phyloP scores from a whole-genome alignment of 2,113 vertebrate genomes.

The Periophthalmodon schlosseri region DNA sequence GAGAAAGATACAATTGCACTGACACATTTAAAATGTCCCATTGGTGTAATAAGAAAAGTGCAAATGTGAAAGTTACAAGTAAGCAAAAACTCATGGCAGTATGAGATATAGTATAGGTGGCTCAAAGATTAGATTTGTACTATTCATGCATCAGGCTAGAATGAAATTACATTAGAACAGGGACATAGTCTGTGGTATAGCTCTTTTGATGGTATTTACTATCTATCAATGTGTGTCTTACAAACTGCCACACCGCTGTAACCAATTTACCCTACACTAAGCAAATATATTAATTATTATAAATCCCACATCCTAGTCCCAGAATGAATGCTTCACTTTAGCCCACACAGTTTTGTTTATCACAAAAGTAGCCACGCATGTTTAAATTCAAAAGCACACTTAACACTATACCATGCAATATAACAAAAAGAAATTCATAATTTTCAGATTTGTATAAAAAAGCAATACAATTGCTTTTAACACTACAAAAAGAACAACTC shows the following conservation, averaged over 20 bases:
- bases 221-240: background rate
- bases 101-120: conserved; percentile 64
- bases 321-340: conserved; percentile 59
- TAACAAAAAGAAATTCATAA: conserved; percentile 50
- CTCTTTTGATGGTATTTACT: background rate
- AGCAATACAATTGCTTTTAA: conserved; percentile 51
- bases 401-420: conserved; percentile 64
- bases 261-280: background rate
- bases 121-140: conserved; percentile 45
- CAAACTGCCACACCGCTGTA: background rate
- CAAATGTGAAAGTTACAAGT: conserved; percentile 70
- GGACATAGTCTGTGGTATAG: conserved; percentile 5
- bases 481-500: conserved; percentile 46
- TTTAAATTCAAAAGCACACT: conserved; percentile 65
- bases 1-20: conserved; percentile 69
- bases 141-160: conserved; percentile 67
- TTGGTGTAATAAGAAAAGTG: conserved; percentile 63
- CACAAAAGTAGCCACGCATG: conserved; percentile 61
- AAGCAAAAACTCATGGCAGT: conserved; percentile 54
- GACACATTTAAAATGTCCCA: conserved; percentile 61
- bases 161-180: conserved; percentile 52
- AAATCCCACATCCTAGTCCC: background rate
- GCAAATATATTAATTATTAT: conserved; percentile 1
- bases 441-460: conserved; percentile 34
- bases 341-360: conserved; percentile 54